Percentiles rank a stretch among this genome's conserved stretches.
These are phyloP conservation scores for Thumatha senex DNA, from an alignment of 2,888 invertebrate species.

Conservation along the genomic window DNA sequence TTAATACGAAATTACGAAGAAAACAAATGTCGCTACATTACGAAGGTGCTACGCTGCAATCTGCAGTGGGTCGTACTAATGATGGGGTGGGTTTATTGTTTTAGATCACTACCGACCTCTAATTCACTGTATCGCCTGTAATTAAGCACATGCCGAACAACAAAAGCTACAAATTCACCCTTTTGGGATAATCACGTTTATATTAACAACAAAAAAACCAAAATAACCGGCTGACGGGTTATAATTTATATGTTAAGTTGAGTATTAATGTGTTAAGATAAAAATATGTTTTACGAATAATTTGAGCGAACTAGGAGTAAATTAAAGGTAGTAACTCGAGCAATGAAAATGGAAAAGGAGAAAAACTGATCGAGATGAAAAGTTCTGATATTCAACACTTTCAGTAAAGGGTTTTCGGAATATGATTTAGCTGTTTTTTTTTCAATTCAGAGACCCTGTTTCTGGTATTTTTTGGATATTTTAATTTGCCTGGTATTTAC, in stretches of 20 bases:
- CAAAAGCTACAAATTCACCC: conserved; percentile 69
- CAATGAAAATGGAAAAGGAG: no score
- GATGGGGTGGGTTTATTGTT: conserved; percentile 76
- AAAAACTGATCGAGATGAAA: no score
- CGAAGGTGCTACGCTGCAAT: conserved; percentile 62
- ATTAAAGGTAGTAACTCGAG: no score
- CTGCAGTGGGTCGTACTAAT: conserved; percentile 63
- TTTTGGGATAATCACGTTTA: conserved; percentile 66
- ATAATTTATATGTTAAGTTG: neutral
- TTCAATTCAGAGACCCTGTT: no score
- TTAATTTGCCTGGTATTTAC: no score
- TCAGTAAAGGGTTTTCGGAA: no score
- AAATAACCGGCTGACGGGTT: conserved; percentile 42
- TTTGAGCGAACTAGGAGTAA: no score
- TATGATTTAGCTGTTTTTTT: no score
- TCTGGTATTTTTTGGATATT: no score
- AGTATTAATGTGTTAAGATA: no score
- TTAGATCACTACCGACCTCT: conserved; percentile 79
- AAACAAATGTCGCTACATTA: conserved; percentile 75
- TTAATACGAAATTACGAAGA: conserved; percentile 58
- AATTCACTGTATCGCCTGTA: conserved; percentile 72
- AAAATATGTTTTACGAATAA: no score
- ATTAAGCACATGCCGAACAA: conserved; percentile 65
- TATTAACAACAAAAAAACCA: conserved; percentile 46
- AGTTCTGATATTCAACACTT: no score